These are phyloP conservation scores for Atethmia centrago DNA, from an alignment of 2,888 invertebrate species.

Conservation along the genomic window DNA sequence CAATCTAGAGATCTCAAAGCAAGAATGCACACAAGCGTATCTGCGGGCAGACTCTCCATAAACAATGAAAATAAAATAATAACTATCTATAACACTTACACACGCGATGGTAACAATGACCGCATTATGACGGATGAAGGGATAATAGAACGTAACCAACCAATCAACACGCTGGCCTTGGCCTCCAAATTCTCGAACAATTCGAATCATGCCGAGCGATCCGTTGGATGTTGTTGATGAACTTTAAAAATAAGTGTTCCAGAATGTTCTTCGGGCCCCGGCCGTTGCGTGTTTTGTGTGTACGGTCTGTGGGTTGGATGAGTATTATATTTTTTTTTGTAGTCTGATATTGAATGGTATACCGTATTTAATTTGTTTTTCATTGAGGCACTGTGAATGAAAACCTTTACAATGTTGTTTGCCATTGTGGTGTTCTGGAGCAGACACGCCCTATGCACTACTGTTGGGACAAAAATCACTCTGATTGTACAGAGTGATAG, in stretches of 20 bases:
- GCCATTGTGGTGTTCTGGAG: conserved; percentile 12
- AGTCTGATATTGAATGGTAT: conserved; percentile 18
- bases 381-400: conserved; percentile 38
- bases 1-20: neutral
- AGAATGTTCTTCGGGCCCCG: conserved; percentile 34
- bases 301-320: conserved; percentile 5
- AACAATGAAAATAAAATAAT: conserved; percentile 21
- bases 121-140: conserved; percentile 45
- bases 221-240: too few relatives aligned
- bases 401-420: conserved; percentile 20
- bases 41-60: conserved; percentile 7
- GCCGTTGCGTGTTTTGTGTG: conserved; percentile 47
- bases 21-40: conserved; percentile 6
- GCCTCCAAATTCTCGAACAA: conserved; percentile 52
- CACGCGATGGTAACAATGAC: conserved; percentile 50
- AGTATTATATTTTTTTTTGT: conserved; percentile 12
- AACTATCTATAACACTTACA: conserved; percentile 4
- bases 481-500: neutral
- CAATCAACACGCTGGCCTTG: conserved; percentile 49
- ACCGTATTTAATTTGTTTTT: conserved; percentile 41
- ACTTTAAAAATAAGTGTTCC: conserved; percentile 32
- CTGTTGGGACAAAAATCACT: neutral
- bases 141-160: conserved; percentile 33
- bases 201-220: conserved; percentile 19
- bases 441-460: conserved; percentile 1